These are phyloP conservation scores for Gymnodraco acuticeps DNA, from an alignment of 2,797 vertebrate species.

Conservation along the genomic window DNA sequence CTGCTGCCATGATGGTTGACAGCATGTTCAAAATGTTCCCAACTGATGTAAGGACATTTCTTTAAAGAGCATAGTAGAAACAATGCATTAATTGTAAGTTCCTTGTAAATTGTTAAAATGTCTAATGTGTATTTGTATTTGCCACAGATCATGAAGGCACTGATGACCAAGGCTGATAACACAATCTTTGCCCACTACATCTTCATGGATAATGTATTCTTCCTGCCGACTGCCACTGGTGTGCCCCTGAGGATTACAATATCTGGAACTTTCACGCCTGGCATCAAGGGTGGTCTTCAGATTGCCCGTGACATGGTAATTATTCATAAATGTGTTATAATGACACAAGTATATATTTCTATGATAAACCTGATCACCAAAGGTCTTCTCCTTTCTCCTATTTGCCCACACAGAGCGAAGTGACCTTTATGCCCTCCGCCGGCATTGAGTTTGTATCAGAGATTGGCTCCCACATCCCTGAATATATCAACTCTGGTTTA, in stretches of 20 bases:
- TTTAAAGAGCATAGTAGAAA: neutral
- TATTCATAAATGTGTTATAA: neutral
- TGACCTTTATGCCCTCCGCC: conserved; percentile 89
- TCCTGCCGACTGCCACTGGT: conserved; percentile 92
- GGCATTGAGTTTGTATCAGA: conserved; percentile 91
- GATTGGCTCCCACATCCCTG: conserved; percentile 89
- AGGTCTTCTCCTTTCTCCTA: neutral
- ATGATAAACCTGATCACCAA: neutral
- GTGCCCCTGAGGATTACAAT: conserved; percentile 91
- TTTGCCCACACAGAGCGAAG: conserved; percentile 72
- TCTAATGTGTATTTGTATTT: conserved; percentile 6
- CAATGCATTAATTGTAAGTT: neutral
- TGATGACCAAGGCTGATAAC: conserved; percentile 85
- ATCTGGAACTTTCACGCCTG: conserved; percentile 91
- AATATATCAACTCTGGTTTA: conserved; percentile 88
- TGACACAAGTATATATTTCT: neutral
- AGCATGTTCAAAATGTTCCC: conserved; percentile 82
- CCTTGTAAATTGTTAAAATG: neutral
- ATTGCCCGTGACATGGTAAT: conserved; percentile 81
- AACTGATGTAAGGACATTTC: conserved; percentile 58
- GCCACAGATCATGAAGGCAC: conserved; percentile 83
- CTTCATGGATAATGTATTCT: conserved; percentile 97
- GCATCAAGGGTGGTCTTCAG: conserved; percentile 87
- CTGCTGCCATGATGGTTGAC: conserved; percentile 78
- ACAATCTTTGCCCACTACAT: conserved; percentile 94